phyloP scores from a whole-genome alignment of 2,888 invertebrate genomes.

The Scaptomyza caliginosa region DNA sequence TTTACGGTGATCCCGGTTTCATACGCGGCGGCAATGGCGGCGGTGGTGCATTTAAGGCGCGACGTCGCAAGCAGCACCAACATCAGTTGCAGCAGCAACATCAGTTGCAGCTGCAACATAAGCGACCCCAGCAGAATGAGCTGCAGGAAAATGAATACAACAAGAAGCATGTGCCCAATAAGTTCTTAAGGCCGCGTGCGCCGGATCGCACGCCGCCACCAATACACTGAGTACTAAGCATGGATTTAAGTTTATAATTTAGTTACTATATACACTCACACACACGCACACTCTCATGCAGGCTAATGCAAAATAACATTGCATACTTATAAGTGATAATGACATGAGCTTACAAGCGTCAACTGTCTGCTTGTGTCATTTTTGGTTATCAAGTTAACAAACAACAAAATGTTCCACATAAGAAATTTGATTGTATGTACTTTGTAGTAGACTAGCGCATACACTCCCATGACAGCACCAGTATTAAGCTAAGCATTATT shows the following conservation, averaged over 20 bases:
- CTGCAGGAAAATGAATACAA: constrained; percentile 79
- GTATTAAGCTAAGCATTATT: constrained; percentile 74
- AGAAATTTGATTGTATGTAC: constrained; percentile 24
- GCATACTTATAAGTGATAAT: constrained; percentile 56
- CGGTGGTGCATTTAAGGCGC: constrained; percentile 11
- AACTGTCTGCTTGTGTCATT: constrained; percentile 18
- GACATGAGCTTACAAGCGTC: constrained; percentile 9
- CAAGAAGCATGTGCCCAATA: constrained; percentile 83
- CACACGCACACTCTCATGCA: constrained; percentile 25
- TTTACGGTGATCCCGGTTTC: constrained; percentile 66
- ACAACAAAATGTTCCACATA: constrained; percentile 33
- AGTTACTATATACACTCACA: constrained; percentile 54
- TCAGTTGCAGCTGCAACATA: constrained; percentile 56
- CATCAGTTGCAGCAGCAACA: constrained; percentile 50
- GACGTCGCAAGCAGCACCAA: constrained; percentile 58
- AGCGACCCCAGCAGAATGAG: constrained; percentile 62
- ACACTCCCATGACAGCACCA: constrained; percentile 77
- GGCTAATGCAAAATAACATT: constrained; percentile 36
- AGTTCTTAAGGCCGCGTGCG: constrained; percentile 80
- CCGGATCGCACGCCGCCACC: constrained; percentile 84
- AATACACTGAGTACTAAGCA: constrained; percentile 71
- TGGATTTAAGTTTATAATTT: constrained; percentile 46
- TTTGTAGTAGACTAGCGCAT: constrained; percentile 62
- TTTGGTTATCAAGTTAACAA: constrained; percentile 21
- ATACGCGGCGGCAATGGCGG: constrained; percentile 14